Base-by-base conservation (phyloP, 2,888 invertebrate genomes). In the Meloe dianella region DNA sequence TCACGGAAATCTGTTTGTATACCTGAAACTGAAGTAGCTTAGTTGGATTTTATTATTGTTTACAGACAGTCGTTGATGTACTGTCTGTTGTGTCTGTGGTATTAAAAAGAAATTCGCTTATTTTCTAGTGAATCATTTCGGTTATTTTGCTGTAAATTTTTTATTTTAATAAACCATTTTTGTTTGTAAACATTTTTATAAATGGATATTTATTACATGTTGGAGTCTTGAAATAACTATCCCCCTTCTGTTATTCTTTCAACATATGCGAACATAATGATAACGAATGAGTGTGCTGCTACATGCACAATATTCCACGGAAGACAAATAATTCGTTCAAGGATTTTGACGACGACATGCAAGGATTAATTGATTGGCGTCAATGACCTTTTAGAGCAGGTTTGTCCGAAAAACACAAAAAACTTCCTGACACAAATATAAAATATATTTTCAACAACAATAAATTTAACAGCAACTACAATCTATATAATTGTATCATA, bases 1-100 rank as follows among this genome's bases (percentile, higher is more conserved):
- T 87, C 87, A 10, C 84, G 86, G 62, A 83, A 83, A 73, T 84
- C 85, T 1, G 71, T 76, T 14, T 57, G 65, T 61, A 66, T 78
- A 64, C 76, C 79, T 51, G 81, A 81, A 70, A 75, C 75, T 63
- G 74, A 72, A 63, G 67, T 69, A 27, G 77, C 71, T 64, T 79
- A 65, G 6, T 32, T 27, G 22, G 54, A 20, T 61, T 57, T 60
- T 57, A 60, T 60, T 54, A 51, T 57, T 57, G 38, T 62, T 61
- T 60, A 32, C 63, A 63, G 65, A 62, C 65, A 65, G 60, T 59
- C 54, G n/a, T 27, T 27, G 3, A 12, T 35, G 7, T 4, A 54
- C 71, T 70, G 68, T 71, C 68, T 71, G 67, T 70, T 64, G 64
- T 67, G 69, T 70, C 73, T 73, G 73, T 73, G 73, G 71, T 73